Conservation (phyloP, 2,888 invertebrate genomes). For the Sphaerophoria rueppellii region DNA sequence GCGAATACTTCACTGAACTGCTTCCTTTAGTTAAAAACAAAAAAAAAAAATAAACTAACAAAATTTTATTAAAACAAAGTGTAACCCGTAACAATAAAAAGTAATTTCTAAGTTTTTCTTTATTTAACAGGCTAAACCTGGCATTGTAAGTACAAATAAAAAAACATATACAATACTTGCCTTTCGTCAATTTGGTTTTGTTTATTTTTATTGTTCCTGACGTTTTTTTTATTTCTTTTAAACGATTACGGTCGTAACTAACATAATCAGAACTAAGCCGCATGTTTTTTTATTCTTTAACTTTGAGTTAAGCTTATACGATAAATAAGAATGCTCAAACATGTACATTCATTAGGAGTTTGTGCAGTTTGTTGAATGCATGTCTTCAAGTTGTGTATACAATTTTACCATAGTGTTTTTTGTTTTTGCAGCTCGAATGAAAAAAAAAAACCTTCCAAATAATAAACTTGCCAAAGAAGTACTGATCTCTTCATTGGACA, state of each 20-base stretch:
- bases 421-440: too few species aligned
- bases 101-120: slow-evolving; percentile 61
- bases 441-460: too few species aligned
- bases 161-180: slow-evolving; percentile 48
- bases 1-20: too few species aligned
- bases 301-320: neutral
- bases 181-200: slow-evolving; percentile 63
- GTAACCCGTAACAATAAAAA: slow-evolving; percentile 11
- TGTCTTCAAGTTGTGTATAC: too few species aligned
- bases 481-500: too few species aligned
- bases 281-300: neutral
- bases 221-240: slow-evolving; percentile 12
- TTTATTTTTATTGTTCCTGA: neutral
- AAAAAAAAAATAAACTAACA: slow-evolving; percentile 6
- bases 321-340: slow-evolving; percentile 8
- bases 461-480: too few species aligned
- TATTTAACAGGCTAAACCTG: slow-evolving; percentile 84
- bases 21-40: too few species aligned
- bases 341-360: neutral
- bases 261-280: slow-evolving; percentile 8
- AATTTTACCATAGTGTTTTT: too few species aligned
- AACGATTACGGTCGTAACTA: slow-evolving; percentile 51
- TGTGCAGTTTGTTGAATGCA: too few species aligned
- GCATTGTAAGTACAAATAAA: slow-evolving; percentile 84
- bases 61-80: neutral